Percentiles rank a stretch among this genome's conserved stretches.
Conservation (phyloP, 1,140 invertebrate genomes). For the Polyergus mexicanus region DNA sequence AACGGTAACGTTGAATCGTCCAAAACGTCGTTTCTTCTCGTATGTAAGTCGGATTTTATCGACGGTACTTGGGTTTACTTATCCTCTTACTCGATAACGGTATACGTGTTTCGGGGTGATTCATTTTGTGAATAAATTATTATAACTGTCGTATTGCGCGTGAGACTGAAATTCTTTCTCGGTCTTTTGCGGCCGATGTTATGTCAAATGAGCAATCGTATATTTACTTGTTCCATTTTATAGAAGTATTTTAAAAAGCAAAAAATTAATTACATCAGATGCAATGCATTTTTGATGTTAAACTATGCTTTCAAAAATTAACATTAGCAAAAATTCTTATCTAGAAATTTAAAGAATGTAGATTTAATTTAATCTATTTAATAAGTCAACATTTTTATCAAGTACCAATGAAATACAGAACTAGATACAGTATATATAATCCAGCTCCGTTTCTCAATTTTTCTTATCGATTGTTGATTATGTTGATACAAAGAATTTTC, state of each 20-base stretch:
- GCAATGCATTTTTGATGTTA: constrained; percentile 5
- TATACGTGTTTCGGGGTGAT: constrained; percentile 81
- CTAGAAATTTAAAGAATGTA: background rate
- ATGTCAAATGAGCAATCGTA: background rate
- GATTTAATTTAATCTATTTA: background rate
- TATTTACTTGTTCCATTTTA: background rate
- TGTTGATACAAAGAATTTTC: background rate
- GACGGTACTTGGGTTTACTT: constrained; percentile 66
- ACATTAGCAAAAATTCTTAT: background rate
- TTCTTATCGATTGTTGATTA: background rate
- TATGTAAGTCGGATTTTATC: constrained; percentile 55
- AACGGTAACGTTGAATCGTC: constrained; percentile 79
- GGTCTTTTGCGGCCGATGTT: background rate
- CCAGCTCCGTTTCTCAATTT: background rate
- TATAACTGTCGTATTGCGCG: constrained; percentile 73
- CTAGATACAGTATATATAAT: background rate
- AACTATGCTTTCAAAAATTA: background rate
- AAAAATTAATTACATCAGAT: background rate
- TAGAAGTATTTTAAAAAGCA: background rate
- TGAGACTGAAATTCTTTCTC: constrained; percentile 34
- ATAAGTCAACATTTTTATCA: background rate
- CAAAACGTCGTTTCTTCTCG: constrained; percentile 77
- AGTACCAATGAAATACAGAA: background rate
- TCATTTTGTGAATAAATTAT: constrained; percentile 82
- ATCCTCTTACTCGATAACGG: constrained; percentile 80